Percentiles rank a stretch among this genome's conserved stretches.
Conservation (phyloP, 2,888 invertebrate genomes). For the Drosophila cognata region DNA sequence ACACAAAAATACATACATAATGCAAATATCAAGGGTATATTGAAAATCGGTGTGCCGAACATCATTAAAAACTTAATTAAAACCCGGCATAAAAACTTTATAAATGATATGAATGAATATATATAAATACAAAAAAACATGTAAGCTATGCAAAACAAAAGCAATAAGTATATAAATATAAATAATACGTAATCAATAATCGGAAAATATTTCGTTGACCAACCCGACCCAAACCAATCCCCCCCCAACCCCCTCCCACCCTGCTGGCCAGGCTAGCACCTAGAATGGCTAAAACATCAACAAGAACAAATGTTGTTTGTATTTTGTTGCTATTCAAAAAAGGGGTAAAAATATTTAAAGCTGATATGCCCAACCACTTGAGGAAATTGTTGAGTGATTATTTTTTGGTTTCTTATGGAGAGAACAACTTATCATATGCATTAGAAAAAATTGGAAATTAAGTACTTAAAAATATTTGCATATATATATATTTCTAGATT, state of each 20-base stretch:
- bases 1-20: background rate
- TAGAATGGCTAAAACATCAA: slow-evolving; percentile 36
- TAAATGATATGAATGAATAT: slow-evolving; percentile 9
- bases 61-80: background rate
- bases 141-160: slow-evolving; percentile 38
- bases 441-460: slow-evolving; percentile 50
- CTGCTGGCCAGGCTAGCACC: slow-evolving; percentile 27
- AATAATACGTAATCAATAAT: slow-evolving; percentile 40
- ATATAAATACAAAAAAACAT: slow-evolving; percentile 20
- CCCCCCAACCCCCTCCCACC: no score
- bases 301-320: slow-evolving; percentile 21
- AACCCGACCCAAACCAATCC: slow-evolving; percentile 17
- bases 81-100: background rate
- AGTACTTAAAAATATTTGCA: slow-evolving; percentile 51
- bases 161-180: slow-evolving; percentile 34
- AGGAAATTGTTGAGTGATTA: slow-evolving; percentile 31
- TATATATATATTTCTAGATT: slow-evolving; percentile 3
- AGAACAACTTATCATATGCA: slow-evolving; percentile 47
- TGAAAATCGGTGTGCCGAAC: slow-evolving; percentile 26
- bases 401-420: slow-evolving; percentile 19
- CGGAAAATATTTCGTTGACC: slow-evolving; percentile 32
- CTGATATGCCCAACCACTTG: slow-evolving; percentile 21
- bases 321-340: slow-evolving; percentile 39
- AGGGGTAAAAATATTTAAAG: slow-evolving; percentile 8
- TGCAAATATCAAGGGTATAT: slow-evolving; percentile 17